Evolutionary conservation across 2,888 invertebrate genomes (phyloP).

Genomic region (Rhamphomyia laevipes): DNA sequence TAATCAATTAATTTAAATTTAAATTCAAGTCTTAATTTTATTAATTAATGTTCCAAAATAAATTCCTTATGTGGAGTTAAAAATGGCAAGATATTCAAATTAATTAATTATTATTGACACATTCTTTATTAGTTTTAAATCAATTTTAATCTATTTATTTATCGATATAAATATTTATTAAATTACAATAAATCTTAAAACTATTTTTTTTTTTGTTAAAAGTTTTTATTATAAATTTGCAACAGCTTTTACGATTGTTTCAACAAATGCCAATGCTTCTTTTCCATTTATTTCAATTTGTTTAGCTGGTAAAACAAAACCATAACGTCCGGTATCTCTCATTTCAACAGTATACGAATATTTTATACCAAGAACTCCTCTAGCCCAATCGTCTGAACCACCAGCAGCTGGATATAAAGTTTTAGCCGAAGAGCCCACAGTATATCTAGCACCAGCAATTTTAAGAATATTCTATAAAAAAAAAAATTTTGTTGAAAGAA

Average conservation of each 20-base stretch:
- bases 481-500: constrained; percentile 18
- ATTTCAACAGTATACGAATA: constrained; percentile 85
- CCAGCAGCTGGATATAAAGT: constrained; percentile 70
- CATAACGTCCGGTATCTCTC: constrained; percentile 70
- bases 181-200: too few species aligned
- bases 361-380: constrained; percentile 67
- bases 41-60: too few species aligned
- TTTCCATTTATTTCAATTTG: constrained; percentile 63
- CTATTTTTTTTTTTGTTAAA: too few species aligned
- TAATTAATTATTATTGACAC: too few species aligned
- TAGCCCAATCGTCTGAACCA: constrained; percentile 86
- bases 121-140: too few species aligned
- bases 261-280: constrained; percentile 61
- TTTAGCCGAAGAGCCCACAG: constrained; percentile 66
- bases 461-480: constrained; percentile 46
- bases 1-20: too few species aligned
- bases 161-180: too few species aligned
- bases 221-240: constrained; percentile 18
- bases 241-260: constrained; percentile 48
- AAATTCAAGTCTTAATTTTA: too few species aligned
- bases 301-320: constrained; percentile 73
- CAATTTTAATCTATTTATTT: too few species aligned
- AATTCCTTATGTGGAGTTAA: too few species aligned
- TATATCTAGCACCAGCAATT: constrained; percentile 51
- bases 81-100: too few species aligned